Evolutionary conservation across 2,888 invertebrate genomes (phyloP), one percentile per base, ranked within the genome.

Genomic region (Apodemia zela): DNA sequence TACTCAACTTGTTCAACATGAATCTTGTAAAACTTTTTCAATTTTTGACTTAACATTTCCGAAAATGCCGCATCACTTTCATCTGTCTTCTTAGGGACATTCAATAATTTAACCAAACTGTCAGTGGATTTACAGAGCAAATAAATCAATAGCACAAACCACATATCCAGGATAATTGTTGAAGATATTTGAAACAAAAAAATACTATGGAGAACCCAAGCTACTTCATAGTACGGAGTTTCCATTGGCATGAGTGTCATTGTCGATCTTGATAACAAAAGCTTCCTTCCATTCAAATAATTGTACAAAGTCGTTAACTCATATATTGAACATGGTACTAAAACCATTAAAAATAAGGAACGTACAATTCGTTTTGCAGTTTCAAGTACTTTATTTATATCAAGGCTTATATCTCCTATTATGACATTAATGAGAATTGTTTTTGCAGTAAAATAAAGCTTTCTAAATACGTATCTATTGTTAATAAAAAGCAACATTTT

Each of bases 181-280:
- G 77, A 75, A 0, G 76, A 66, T 18, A 80, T 72, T 64, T 79
- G 71, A 7, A 77, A 68, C 17, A 88, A 65, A 65, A 76, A 85
- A 7, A 81, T 65, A 0, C 72, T 69, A 62, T 89, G 88, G 0
- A 87, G 61, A 0, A 78, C 42, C 67, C 82, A 77, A 0, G 80
- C 78, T 0, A 87, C 62, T 70, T 88, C 87, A 42, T 79, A 81
- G 60, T 76, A 86, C 0, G 89, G 87, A 3, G 77, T 69, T 0
- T 74, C 73, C 81, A 85, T 81, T 0, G 88, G 83, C 81, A 87
- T 77, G 0, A 89, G 70, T 8, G 73, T 82, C 0, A 75, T 69
- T 0, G 87, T 87, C 0, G 85, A 77, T 54, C 74, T 74, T 0
- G 86, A 87, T 2, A 88, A 59, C 2, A 81, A 75, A 2, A 76